phyloP scores from a whole-genome alignment of 2,113 vertebrate species.

The Dendropsophus ebraccatus region DNA sequence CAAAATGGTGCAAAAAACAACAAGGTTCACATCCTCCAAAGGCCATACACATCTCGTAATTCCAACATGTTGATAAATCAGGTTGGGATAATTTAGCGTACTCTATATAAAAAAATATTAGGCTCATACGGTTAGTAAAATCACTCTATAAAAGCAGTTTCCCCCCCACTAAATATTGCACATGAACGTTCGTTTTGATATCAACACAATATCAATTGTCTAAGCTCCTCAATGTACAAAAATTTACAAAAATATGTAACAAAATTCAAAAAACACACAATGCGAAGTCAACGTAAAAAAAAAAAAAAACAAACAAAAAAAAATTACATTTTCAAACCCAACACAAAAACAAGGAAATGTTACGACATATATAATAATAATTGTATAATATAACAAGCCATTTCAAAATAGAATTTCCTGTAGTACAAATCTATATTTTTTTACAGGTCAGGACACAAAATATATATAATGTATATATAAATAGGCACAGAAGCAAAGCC shows the following conservation, averaged over 20 bases:
- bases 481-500: conserved; percentile 71
- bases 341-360: conserved; percentile 42
- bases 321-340: conserved; percentile 1
- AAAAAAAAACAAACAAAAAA: conserved; percentile 4
- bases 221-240: conserved; percentile 34
- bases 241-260: conserved; percentile 43
- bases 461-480: conserved; percentile 63
- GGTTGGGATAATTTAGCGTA: background rate
- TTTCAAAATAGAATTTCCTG: conserved; percentile 53
- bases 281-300: conserved; percentile 15
- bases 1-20: background rate
- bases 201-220: conserved; percentile 20
- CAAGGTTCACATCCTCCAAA: background rate
- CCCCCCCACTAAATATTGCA: conserved; percentile 50
- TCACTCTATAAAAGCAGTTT: conserved; percentile 44
- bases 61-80: background rate
- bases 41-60: background rate
- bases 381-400: conserved; percentile 40
- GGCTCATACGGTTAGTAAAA: conserved; percentile 38
- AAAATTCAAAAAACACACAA: conserved; percentile 38
- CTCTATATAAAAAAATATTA: conserved; percentile 69
- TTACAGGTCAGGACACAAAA: conserved; percentile 53
- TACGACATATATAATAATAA: conserved; percentile 33
- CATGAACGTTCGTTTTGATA: conserved; percentile 11
- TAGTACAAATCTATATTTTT: conserved; percentile 52